Conservation (phyloP, 2,797 vertebrate genomes). For the Bufotes viridis region DNA sequence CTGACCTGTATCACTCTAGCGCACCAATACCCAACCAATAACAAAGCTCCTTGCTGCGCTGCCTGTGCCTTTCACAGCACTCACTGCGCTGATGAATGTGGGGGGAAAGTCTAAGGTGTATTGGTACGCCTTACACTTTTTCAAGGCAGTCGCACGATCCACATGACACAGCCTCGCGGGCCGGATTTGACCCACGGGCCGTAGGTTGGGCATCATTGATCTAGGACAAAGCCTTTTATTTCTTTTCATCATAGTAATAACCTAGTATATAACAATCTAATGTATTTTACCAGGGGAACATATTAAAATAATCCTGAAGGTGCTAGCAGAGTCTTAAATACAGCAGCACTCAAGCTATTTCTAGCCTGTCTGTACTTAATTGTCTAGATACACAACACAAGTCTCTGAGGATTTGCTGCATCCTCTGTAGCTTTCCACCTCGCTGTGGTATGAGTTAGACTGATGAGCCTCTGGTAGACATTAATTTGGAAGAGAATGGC, state of each 20-base stretch:
- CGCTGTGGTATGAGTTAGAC: slow-evolving; percentile 19
- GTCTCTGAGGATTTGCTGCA: slow-evolving; percentile 2
- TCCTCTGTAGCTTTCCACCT: slow-evolving; percentile 20
- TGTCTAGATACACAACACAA: slow-evolving; percentile 40
- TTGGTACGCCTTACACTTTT: no score
- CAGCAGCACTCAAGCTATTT: slow-evolving; percentile 28
- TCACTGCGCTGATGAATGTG: no score
- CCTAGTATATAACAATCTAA: slow-evolving; percentile 10
- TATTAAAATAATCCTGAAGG: background rate
- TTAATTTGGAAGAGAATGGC: slow-evolving; percentile 24
- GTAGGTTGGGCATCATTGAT: no score
- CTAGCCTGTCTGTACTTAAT: slow-evolving; percentile 9
- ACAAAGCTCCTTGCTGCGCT: no score
- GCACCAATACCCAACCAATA: no score
- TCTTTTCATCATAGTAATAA: background rate
- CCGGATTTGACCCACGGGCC: no score
- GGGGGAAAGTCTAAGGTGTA: no score
- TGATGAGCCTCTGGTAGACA: slow-evolving; percentile 42
- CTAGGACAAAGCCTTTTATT: background rate
- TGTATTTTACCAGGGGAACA: background rate
- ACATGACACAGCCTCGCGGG: no score
- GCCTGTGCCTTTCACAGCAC: no score
- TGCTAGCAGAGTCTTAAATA: slow-evolving; percentile 21
- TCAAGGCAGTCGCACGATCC: no score
- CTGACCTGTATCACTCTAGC: no score